A percentile compares a stretch with the other conserved stretches of the same genome.
These are phyloP conservation scores for Andrena marginata DNA, from an alignment of 2,888 invertebrate genomes.

Conservation along the genomic window DNA sequence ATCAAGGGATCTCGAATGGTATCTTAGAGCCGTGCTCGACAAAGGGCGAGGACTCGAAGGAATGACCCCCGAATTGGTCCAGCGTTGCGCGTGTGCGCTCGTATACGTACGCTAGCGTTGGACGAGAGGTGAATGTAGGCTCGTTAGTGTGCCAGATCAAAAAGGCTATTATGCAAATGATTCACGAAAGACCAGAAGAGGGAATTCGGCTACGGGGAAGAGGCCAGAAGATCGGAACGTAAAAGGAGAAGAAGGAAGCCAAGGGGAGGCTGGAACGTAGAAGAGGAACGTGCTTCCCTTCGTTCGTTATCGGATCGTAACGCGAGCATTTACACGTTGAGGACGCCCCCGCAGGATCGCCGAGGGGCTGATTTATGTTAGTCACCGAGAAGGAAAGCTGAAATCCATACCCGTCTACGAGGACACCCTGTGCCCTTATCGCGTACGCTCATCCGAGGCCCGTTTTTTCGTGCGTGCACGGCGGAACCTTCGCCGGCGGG, in stretches of 20 bases:
- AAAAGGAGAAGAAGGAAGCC: slow-evolving; percentile 50
- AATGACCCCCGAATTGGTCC: slow-evolving; percentile 12
- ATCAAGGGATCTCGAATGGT: slow-evolving; percentile 19
- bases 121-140: slow-evolving; percentile 70
- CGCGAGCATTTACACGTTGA: slow-evolving; percentile 83
- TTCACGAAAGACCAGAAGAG: slow-evolving; percentile 72
- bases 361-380: slow-evolving; percentile 79
- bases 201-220: slow-evolving; percentile 68
- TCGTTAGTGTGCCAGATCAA: slow-evolving; percentile 75
- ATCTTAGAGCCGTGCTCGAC: slow-evolving; percentile 29
- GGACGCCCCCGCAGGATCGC: slow-evolving; percentile 79
- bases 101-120: slow-evolving; percentile 36
- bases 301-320: slow-evolving; percentile 82
- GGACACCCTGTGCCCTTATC: slow-evolving; percentile 58
- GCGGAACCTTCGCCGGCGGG: background rate
- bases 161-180: slow-evolving; percentile 80
- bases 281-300: slow-evolving; percentile 72
- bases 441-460: slow-evolving; percentile 40
- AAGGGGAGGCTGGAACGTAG: slow-evolving; percentile 48
- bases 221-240: slow-evolving; percentile 54
- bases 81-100: slow-evolving; percentile 3
- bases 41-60: slow-evolving; percentile 46
- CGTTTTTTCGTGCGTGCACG: slow-evolving; percentile 16
- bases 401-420: slow-evolving; percentile 74
- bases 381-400: slow-evolving; percentile 74